Base-by-base conservation (phyloP, 2,888 invertebrate genomes). In the Protophormia terraenovae region DNA sequence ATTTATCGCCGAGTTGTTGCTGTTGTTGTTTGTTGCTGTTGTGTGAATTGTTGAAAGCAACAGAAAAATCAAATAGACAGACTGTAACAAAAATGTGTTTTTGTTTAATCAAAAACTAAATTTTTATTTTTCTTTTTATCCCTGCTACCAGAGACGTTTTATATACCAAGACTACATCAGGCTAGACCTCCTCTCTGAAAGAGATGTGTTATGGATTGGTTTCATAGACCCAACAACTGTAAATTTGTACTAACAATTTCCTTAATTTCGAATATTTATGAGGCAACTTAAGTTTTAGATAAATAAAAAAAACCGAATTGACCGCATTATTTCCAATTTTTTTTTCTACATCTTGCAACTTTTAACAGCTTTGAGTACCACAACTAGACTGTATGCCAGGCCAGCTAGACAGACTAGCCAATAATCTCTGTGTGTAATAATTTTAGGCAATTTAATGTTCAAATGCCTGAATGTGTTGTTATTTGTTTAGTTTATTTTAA, bases 261-360 rank as follows among this genome's bases (percentile, higher is more conserved):
- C 83, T 79, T 75, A 83, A 83, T 83, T 83, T 83, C 58, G 73
- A 75, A 79, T 83, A 83, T 83, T 83, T 83, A 75, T 83, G 79
- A 78, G 67, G 73, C 67, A 83, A 75, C 53, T 79, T 62, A 79
- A 83, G 32, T 75, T 77, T 67, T 60, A 73, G 77, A 83, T 72
- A 83, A 77, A 83, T 71, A 83, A 50, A 35, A 22, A 47, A 32
- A 81, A 81, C 67, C 12, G 14, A 50, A 60, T 81, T 81, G 81
- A 67, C 75, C 81, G 81, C 75, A 75, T 80, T 73, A 58, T 69
- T 72, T 80, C 38, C 35, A 14, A n/a, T 19, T 16, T 22, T 27
- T 55, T 32, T 29, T n/a, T 53, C 24, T 50, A 50, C 22, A 1
- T 2, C 3, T 5, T 75, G 53, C 50, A 41, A 27, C 41, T 41